Evolutionary conservation across 2,113 vertebrate species (phyloP).

Genomic region (Rhagologus leucostigma): DNA sequence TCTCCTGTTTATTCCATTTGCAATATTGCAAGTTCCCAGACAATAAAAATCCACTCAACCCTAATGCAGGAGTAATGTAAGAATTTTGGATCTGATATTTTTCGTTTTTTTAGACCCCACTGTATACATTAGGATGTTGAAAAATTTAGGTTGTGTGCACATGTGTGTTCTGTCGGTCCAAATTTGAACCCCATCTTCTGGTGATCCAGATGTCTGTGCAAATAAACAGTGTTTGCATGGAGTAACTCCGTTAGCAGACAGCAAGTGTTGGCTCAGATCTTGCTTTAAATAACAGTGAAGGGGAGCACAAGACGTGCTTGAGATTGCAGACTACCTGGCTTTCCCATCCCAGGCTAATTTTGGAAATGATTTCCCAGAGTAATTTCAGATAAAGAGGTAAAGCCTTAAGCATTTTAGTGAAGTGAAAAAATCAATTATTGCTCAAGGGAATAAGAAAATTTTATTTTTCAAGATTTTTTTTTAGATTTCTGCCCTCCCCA

Average conservation of each 20-base stretch:
- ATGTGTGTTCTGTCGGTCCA: neutral
- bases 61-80: neutral
- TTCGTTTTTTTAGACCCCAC: neutral
- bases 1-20: neutral
- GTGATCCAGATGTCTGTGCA: neutral
- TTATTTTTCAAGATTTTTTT: neutral
- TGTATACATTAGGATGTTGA: neutral
- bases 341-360: neutral
- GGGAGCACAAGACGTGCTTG: neutral
- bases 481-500: neutral
- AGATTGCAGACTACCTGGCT: neutral
- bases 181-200: neutral
- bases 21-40: neutral
- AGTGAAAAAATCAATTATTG: neutral
- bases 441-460: neutral
- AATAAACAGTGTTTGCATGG: neutral
- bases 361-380: neutral
- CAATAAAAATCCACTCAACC: neutral
- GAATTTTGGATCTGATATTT: neutral
- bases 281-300: neutral
- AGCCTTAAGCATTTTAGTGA: neutral
- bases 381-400: conserved; percentile 9
- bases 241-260: neutral
- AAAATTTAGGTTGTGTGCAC: neutral
- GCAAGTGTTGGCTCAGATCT: neutral